Percentiles rank a stretch among this genome's conserved stretches.
Conservation (phyloP, 1,140 invertebrate species). For the Varroa destructor region DNA sequence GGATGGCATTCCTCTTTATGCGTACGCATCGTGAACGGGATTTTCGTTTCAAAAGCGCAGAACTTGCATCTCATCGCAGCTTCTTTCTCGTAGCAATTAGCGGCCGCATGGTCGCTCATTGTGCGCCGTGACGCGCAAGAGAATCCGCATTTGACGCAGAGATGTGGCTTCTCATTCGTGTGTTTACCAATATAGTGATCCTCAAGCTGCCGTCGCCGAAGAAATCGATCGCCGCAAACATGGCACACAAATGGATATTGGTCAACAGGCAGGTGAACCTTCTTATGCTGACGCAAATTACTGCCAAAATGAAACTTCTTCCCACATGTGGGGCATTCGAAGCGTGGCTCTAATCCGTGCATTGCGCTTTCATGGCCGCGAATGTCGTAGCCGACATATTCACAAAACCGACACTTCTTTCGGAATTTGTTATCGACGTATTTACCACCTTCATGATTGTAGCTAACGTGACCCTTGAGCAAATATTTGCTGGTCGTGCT, state of each 20-base stretch:
- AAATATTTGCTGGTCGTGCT: conserved; percentile 24
- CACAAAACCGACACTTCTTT: conserved; percentile 17
- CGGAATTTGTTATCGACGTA: conserved; percentile 28
- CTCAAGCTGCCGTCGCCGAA: conserved; percentile 17
- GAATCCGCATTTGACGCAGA: conserved; percentile 28
- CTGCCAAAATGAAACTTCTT: conserved; percentile 26
- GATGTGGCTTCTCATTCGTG: conserved; percentile 25
- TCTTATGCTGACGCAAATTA: conserved; percentile 18
- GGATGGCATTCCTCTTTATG: conserved; percentile 25
- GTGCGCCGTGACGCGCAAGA: conserved; percentile 24
- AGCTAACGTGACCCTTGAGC: conserved; percentile 20
- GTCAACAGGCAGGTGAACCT: conserved; percentile 19
- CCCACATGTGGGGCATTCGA: conserved; percentile 16
- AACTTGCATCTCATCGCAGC: conserved; percentile 22
- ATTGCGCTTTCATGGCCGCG: conserved; percentile 19
- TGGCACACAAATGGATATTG: conserved; percentile 23
- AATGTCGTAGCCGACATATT: conserved; percentile 24
- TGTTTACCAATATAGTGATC: conserved; percentile 23
- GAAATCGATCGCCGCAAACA: conserved; percentile 21
- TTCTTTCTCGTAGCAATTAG: conserved; percentile 27
- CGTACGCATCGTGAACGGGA: conserved; percentile 27
- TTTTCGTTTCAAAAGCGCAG: conserved; percentile 26
- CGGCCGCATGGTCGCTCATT: conserved; percentile 27
- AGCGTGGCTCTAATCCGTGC: conserved; percentile 23
- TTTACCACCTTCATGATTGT: conserved; percentile 20